Evolutionary conservation across 2,113 vertebrate species (phyloP), one percentile per base, ranked within the genome.

Genomic region (Genyomyrus donnyi): DNA sequence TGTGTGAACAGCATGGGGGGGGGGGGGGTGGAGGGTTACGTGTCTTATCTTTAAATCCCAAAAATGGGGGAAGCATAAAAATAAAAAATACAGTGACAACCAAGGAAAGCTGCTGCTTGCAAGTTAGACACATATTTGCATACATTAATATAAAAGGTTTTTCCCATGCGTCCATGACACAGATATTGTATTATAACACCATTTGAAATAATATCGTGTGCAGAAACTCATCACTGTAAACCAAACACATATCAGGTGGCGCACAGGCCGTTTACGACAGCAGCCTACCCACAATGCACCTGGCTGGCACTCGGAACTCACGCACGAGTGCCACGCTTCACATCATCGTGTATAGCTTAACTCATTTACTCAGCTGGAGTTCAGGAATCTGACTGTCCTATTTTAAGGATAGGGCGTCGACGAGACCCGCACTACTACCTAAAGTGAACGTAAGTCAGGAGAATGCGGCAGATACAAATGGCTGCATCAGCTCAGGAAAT

Each of bases 61-160:
- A 39, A 77, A 39, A 35, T 35, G 35, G 35, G 35, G 74, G 15
- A 80, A 19, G 74, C 15, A 42, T 19, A 42, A 35, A 77, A 77
- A 77, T 77, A 17, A 39, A 77, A 42, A 80, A 80, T 77, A 77
- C 15, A 27, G 74, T 8, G 35, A 17, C 35, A 39, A 80, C 15
- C 74, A 80, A 42, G 0, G 5, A 86, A 48, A 86, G 45, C 84
- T 13, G 45, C 21, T 49, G 48, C 0, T 46, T 85, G 45, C 24
- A 49, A 85, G 83, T 45, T 50, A 27, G 45, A 86, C 84, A 86
- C 48, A 86, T 85, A 85, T 85, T 85, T 86, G 84, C 84, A 86
- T 86, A 50, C 45, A 56, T 56, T 87, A 11, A 50, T n/a, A 31
- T 45, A 15, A 62, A 24, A 48, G 42, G 46, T 31, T 31, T 13